A percentile compares a stretch with the other conserved stretches of the same genome.
These are phyloP conservation scores for Monarcha castaneiventris DNA, from an alignment of 2,113 vertebrate species.

Conservation along the genomic window DNA sequence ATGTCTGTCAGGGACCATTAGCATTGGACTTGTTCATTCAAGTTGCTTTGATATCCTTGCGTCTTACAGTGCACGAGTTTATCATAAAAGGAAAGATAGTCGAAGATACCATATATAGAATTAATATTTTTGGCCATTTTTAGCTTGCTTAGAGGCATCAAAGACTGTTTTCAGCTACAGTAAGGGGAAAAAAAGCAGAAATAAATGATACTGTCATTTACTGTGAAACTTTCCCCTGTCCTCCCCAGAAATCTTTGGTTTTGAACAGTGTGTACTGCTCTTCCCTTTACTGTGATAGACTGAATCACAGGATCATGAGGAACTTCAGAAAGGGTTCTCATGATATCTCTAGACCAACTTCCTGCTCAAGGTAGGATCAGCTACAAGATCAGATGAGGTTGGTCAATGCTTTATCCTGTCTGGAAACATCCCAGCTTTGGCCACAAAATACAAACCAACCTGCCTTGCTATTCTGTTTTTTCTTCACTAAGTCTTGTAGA, in stretches of 20 bases:
- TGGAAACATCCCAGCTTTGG: background rate
- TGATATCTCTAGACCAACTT: background rate
- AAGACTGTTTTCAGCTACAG: background rate
- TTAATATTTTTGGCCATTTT: background rate
- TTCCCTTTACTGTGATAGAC: background rate
- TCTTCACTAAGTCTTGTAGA: background rate
- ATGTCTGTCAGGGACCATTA: background rate
- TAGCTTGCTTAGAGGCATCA: background rate
- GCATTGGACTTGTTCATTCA: background rate
- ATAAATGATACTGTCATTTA: background rate
- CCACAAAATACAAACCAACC: background rate
- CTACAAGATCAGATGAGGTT: background rate
- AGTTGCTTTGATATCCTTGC: background rate
- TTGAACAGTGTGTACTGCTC: background rate
- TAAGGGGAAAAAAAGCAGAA: background rate
- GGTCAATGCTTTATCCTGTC: background rate
- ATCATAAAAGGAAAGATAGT: background rate
- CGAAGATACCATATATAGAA: background rate
- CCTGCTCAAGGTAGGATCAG: background rate
- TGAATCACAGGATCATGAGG: background rate
- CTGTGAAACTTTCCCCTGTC: background rate
- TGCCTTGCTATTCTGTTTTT: background rate
- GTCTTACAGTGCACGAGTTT: background rate
- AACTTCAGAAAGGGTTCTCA: background rate
- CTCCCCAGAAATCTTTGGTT: background rate